Percentiles rank a stretch among this genome's conserved stretches.
Evolutionary conservation across 2,113 vertebrate species (phyloP).

Genomic region (Amblyornis subalaris): DNA sequence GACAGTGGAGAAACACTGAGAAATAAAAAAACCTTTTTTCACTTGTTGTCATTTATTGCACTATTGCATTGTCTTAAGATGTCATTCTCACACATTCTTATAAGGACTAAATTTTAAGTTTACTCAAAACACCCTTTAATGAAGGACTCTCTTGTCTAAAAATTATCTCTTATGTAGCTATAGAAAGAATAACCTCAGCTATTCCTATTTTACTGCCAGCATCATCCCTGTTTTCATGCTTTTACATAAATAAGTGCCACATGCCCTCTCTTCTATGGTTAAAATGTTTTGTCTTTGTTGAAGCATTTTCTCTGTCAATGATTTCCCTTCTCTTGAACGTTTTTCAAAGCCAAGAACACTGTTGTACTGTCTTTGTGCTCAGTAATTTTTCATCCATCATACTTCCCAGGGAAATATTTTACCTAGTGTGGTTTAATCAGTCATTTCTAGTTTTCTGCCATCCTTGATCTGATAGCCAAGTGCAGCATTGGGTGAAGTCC

Average conservation of each 20-base stretch:
- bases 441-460: background rate
- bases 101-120: background rate
- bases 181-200: background rate
- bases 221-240: background rate
- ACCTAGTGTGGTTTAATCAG: background rate
- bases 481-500: background rate
- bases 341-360: background rate
- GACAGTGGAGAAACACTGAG: constrained; percentile 75
- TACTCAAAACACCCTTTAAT: background rate
- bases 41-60: constrained; percentile 66
- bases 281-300: background rate
- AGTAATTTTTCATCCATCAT: background rate
- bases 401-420: background rate
- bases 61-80: background rate
- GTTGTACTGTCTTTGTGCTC: background rate
- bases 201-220: background rate
- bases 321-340: background rate
- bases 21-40: constrained; percentile 75
- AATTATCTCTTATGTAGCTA: background rate
- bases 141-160: background rate
- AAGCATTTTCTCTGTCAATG: background rate
- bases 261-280: background rate
- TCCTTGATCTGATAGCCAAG: background rate
- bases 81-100: background rate
- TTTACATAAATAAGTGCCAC: background rate